Conservation (phyloP, 2,888 invertebrate genomes). For the Byasa hedistus region DNA sequence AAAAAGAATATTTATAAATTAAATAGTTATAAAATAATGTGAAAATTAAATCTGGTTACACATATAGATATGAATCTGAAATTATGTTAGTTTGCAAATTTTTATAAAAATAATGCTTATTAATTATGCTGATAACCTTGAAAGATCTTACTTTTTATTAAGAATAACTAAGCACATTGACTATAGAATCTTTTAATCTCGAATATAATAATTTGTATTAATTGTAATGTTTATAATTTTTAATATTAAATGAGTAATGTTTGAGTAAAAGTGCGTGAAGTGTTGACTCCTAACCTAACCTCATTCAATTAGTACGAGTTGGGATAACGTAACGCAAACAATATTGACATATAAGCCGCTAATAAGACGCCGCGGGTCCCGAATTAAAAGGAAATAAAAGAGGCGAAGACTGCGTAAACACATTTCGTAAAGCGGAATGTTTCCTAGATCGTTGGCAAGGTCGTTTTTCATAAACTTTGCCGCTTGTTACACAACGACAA, state of each 20-base stretch:
- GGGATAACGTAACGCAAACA: neutral
- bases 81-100: neutral
- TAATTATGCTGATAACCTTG: neutral
- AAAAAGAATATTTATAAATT: neutral
- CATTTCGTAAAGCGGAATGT: constrained; percentile 43
- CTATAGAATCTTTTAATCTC: neutral
- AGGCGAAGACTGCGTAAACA: constrained; percentile 10
- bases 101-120: neutral
- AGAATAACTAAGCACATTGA: neutral
- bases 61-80: neutral
- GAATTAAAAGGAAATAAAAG: constrained; percentile 16
- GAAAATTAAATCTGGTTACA: neutral
- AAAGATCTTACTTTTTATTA: neutral
- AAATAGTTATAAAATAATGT: neutral
- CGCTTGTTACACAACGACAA: constrained; percentile 65
- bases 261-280: neutral
- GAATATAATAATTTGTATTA: neutral
- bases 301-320: neutral
- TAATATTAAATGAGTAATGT: neutral
- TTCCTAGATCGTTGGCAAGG: constrained; percentile 48
- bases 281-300: constrained; percentile 10
- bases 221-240: neutral
- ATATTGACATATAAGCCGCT: constrained; percentile 9
- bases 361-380: constrained; percentile 4
- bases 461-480: constrained; percentile 51